Base-by-base conservation (phyloP, 2,797 vertebrate genomes). In the Mus spretus region DNA sequence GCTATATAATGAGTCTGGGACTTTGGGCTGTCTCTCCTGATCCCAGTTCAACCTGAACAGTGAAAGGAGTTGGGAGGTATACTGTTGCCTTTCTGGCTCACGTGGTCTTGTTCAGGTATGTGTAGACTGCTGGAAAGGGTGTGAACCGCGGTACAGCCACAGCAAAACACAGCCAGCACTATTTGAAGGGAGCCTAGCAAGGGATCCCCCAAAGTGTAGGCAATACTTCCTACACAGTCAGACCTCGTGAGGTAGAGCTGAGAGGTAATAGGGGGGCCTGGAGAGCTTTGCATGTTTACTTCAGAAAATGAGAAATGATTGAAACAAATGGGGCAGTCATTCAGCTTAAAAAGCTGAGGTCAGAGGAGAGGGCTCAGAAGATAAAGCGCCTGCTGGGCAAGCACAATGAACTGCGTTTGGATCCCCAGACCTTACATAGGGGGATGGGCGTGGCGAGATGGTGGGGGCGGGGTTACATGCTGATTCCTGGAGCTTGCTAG, bases 31-130 rank as follows among this genome's bases (percentile, higher is more conserved):
- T 53, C 61, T 75, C 74, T 26, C 5, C 34, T 4, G 24, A 53
- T 9, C 7, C 55, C 75, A 34, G 0, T 6, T 44, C 13, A 0
- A 0, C 55, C 50, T 24, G 28, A 11, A 11, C 1, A 7, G 6
- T 19, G 10, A 53, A 26, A 75, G 67, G 14, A 31, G 37, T 11
- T 26, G 3, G 34, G 20, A 94, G 75, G 12, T n/a, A 14, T 40
- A 14, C 28, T 37, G 34, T 28, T 24, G 55, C 72, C 55, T 47
- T 22, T 55, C 57, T 1, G 28, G 74, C 12, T 15, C 44, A 20
- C 26, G 3, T 78, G 55, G 61, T 22, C 61, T 13, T 20, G 1
- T 40, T 61, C 70, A 65, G n/a, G 31, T 1, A 53, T 6, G 13
- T 28, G 28, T 74, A 72, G 63, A n/a, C 20, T 44, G 15, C 63